A percentile compares a stretch with the other conserved stretches of the same genome.
Evolutionary conservation across 2,113 vertebrate species (phyloP).

Genomic region (Heterotis niloticus): DNA sequence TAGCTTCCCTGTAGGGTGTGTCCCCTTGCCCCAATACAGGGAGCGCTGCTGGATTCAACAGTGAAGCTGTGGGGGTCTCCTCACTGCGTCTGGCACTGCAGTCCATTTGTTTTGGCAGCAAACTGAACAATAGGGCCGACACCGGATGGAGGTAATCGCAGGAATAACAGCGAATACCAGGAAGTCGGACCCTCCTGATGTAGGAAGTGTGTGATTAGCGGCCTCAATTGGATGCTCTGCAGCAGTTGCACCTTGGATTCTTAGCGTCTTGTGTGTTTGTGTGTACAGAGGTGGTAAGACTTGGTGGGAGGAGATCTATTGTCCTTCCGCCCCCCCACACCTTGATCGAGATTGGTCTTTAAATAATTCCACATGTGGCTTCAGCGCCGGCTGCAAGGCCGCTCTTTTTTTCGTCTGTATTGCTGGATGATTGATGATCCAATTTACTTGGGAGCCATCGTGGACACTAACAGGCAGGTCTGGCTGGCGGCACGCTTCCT

Average conservation of each 20-base stretch:
- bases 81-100: conserved; percentile 8
- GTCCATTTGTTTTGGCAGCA: conserved; percentile 11
- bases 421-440: conserved; percentile 68
- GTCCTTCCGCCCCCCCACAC: conserved; percentile 39
- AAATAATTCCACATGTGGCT: conserved; percentile 67
- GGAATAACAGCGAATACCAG: conserved; percentile 15
- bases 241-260: conserved; percentile 28
- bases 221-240: conserved; percentile 13
- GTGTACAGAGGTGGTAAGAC: not conserved
- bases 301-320: conserved; percentile 26
- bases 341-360: conserved; percentile 54
- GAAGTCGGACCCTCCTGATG: not conserved
- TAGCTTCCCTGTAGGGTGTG: no score
- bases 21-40: no score
- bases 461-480: conserved; percentile 43
- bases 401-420: conserved; percentile 47
- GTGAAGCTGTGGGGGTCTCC: not conserved
- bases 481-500: conserved; percentile 14
- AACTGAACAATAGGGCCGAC: conserved; percentile 1
- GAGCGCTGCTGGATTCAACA: not conserved
- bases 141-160: conserved; percentile 7
- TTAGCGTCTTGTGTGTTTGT: conserved; percentile 24
- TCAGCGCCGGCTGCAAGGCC: conserved; percentile 50
- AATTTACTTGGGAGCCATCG: conserved; percentile 65
- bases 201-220: conserved; percentile 42